Conservation (phyloP, 1,140 invertebrate genomes). For the Lepidurus couesii region DNA sequence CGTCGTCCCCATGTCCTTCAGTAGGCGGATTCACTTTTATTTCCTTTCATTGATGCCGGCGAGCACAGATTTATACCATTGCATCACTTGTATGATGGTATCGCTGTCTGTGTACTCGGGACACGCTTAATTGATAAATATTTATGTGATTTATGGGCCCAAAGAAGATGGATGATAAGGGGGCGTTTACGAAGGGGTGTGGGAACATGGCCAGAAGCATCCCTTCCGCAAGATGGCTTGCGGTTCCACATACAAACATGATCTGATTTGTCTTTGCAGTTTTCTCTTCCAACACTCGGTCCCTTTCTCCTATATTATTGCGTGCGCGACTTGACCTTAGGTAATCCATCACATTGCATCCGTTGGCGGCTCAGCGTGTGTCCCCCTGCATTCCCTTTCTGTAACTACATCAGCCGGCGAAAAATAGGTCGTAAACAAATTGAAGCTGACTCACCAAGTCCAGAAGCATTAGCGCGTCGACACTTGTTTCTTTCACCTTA, state of each 20-base stretch:
- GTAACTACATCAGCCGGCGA: too few relatives aligned
- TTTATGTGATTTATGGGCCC: not conserved
- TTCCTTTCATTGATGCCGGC: too few relatives aligned
- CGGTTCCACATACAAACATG: too few relatives aligned
- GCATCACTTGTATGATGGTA: not conserved
- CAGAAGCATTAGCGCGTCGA: too few relatives aligned
- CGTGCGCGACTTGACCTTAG: too few relatives aligned
- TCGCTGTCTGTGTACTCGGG: not conserved
- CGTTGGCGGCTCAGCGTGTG: not conserved
- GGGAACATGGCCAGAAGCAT: not conserved
- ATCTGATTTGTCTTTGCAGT: too few relatives aligned
- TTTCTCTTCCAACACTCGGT: too few relatives aligned
- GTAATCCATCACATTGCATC: too few relatives aligned
- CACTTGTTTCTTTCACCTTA: too few relatives aligned
- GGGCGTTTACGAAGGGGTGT: not conserved
- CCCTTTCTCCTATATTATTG: too few relatives aligned
- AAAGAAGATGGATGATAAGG: not conserved
- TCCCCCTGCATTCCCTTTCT: too few relatives aligned
- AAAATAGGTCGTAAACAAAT: not conserved
- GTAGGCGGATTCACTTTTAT: too few relatives aligned
- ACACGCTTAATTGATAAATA: not conserved
- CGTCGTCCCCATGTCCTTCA: not conserved
- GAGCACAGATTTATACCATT: not conserved
- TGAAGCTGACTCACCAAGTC: not conserved
- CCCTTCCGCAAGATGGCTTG: not conserved